Percentiles rank a stretch among this genome's conserved stretches.
Conservation (phyloP, 2,888 invertebrate genomes). For the Clepsis dumicolana region DNA sequence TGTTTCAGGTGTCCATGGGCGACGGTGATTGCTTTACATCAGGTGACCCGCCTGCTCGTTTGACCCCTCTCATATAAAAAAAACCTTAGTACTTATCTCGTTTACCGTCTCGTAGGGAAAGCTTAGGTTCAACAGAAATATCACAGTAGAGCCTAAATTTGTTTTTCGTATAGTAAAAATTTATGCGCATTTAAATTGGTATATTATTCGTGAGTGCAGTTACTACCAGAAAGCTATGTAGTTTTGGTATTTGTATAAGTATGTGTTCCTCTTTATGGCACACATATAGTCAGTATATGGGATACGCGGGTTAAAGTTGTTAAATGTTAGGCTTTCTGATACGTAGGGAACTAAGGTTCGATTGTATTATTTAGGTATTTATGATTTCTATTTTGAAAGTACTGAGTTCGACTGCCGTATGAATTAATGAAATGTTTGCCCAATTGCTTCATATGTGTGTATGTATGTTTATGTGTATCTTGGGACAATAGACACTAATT, state of each 20-base stretch:
- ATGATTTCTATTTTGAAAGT: too few relatives aligned
- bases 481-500: too few relatives aligned
- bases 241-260: background rate
- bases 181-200: conserved; percentile 36
- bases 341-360: too few relatives aligned
- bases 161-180: conserved; percentile 13
- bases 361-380: too few relatives aligned
- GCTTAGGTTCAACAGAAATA: background rate
- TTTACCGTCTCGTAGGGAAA: background rate
- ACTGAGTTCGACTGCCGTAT: too few relatives aligned
- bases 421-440: too few relatives aligned
- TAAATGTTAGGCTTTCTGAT: background rate
- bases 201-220: conserved; percentile 14
- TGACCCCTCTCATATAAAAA: too few relatives aligned
- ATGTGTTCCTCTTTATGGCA: background rate
- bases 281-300: background rate
- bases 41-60: too few relatives aligned
- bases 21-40: too few relatives aligned
- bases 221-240: background rate
- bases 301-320: background rate
- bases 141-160: conserved; percentile 21
- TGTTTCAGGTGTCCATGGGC: too few relatives aligned
- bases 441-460: too few relatives aligned
- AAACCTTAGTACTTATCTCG: background rate
- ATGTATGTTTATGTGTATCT: too few relatives aligned